phyloP scores from a whole-genome alignment of 2,888 invertebrate genomes.

The Pammene aurita region DNA sequence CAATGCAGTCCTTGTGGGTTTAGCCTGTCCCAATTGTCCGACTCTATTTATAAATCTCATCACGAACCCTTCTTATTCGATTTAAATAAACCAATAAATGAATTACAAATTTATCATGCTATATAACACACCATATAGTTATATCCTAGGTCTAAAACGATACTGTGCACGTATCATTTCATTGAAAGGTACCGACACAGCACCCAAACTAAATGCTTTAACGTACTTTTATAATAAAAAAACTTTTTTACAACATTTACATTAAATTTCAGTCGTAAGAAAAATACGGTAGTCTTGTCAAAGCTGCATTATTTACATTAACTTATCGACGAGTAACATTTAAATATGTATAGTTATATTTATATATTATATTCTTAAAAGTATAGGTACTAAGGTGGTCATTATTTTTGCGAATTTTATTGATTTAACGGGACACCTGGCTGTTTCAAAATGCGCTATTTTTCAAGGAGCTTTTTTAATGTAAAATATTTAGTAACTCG shows the following conservation, averaged over 20 bases:
- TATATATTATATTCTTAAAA: conserved; percentile 11
- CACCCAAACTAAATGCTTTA: conserved; percentile 63
- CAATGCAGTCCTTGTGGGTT: no score
- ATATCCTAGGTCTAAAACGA: conserved; percentile 21
- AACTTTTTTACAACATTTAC: conserved; percentile 70
- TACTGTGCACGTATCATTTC: not conserved
- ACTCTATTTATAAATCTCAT: no score
- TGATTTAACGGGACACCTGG: no score
- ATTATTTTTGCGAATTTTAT: not conserved
- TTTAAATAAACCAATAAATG: conserved; percentile 17
- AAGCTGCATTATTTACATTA: conserved; percentile 56
- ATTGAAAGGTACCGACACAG: conserved; percentile 51
- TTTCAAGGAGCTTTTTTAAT: no score
- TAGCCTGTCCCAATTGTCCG: no score
- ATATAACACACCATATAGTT: conserved; percentile 30
- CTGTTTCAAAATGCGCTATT: no score
- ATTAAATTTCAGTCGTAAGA: conserved; percentile 68
- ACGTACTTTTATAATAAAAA: conserved; percentile 50
- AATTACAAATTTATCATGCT: conserved; percentile 30
- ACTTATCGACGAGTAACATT: conserved; percentile 13
- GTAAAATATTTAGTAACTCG: no score
- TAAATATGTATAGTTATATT: conserved; percentile 15
- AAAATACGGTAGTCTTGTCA: conserved; percentile 61
- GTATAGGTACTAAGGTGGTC: not conserved
- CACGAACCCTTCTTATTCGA: not conserved